Evolutionary conservation across 92 coral and sea anemone species (phyloP).

Genomic region (Actinernus sp.): DNA sequence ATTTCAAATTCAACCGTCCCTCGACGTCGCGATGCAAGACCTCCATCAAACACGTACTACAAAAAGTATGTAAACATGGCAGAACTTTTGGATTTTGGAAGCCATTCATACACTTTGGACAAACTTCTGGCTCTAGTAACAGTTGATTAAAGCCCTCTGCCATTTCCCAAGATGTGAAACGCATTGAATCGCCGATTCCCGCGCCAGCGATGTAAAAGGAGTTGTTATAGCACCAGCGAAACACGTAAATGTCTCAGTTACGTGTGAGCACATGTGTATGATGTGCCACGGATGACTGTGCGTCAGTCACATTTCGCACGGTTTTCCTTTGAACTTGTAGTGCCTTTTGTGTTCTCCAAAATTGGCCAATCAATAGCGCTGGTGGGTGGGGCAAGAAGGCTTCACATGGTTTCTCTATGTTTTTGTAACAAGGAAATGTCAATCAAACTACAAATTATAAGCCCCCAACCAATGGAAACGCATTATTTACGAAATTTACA

Average conservation of each 20-base stretch:
- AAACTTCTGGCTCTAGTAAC: conserved; percentile 69
- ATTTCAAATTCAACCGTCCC: conserved; percentile 85
- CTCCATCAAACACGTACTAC: conserved; percentile 90
- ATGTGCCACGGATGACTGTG: conserved; percentile 13
- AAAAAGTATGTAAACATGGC: conserved; percentile 99
- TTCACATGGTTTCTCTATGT: conserved; percentile 75
- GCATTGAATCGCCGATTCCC: conserved; percentile 81
- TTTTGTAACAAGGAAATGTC: conserved; percentile 81
- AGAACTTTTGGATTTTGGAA: conserved; percentile 95
- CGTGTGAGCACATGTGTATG: conserved; percentile 76
- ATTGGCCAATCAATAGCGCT: conserved; percentile 75
- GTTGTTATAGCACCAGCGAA: background rate
- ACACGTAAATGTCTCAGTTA: background rate
- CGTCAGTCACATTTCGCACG: conserved; percentile 26
- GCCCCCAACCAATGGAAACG: conserved; percentile 23
- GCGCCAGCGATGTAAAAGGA: background rate
- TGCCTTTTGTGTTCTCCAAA: conserved; percentile 51
- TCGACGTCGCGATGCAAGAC: conserved; percentile 82
- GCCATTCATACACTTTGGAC: conserved; percentile 90
- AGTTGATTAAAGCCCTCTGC: conserved; percentile 92
- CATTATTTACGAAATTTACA: conserved; percentile 36
- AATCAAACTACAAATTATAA: conserved; percentile 50
- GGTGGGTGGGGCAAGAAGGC: conserved; percentile 69
- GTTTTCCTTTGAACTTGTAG: conserved; percentile 48
- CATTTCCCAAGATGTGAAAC: conserved; percentile 87